Evolutionary conservation across 1,140 invertebrate species (phyloP), one percentile per base, ranked within the genome.

Genomic region (Drosophila nasuta): DNA sequence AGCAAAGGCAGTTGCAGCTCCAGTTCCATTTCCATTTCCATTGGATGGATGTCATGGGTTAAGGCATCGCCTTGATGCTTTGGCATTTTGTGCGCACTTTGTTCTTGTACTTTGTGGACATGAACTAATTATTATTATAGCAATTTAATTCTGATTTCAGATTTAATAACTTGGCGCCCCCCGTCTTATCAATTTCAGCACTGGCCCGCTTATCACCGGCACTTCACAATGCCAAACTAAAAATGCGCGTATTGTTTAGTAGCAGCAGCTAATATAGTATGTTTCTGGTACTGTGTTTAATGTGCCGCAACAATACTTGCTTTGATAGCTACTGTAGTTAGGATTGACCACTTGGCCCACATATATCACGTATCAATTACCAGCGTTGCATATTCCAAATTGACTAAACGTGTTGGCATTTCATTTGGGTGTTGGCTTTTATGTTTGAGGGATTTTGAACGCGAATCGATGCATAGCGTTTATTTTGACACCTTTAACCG

Each of bases 321-420:
- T 28, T 35, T 64, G 25, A 51, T 56, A 54, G 58, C 62, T 28
- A 41, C 41, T 43, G 60, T 70, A 52, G 33, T 65, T 76, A 66
- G 68, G 46, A 77, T 43, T 49, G 64, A 43, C 57, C 43, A 56
- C 66, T 75, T 77, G 79, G 20, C 69, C 77, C 77, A 77, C 83
- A 87, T 80, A 87, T 77, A 87, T 87, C 83, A 87, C 83, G 83
- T 87, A 77, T 79, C 77, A 71, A 71, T 80, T 77, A 54, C 49
- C 54, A 38, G 11, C 57, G 48, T 20, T 74, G 64, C 64, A 74
- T 74, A 52, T 75, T 69, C 68, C 58, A 75, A 89, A 89, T 69
- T 82, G 68, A 66, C 66, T 70, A 87, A 73, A 87, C 83, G 83
- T 87, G 83, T 62, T 77, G 85, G 83, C 81, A 87, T 79, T 79